Conservation (phyloP, 1,140 invertebrate species). For the Drosophila albomicans region DNA sequence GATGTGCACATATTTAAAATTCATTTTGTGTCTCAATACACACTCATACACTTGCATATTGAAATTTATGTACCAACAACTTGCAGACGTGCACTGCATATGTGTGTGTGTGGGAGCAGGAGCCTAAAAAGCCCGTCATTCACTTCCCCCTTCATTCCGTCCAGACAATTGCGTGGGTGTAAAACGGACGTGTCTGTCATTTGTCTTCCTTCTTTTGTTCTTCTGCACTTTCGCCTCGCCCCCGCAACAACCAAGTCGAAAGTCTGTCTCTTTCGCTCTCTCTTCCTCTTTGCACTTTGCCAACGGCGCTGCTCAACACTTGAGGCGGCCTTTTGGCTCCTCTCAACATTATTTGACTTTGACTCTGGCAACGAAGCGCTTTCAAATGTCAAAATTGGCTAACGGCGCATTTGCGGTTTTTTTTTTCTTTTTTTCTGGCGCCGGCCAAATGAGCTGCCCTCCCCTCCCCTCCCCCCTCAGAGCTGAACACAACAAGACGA, state of each 20-base stretch:
- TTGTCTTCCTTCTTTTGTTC: constrained; percentile 68
- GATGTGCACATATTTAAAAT: constrained; percentile 60
- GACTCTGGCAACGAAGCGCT: constrained; percentile 17
- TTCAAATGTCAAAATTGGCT: constrained; percentile 63
- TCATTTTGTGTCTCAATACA: constrained; percentile 55
- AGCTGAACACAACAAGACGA: constrained; percentile 9
- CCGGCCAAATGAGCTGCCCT: constrained; percentile 45
- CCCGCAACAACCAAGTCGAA: background rate
- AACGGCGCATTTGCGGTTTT: constrained; percentile 49
- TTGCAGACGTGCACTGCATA: constrained; percentile 42
- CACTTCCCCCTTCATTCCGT: background rate
- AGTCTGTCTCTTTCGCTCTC: background rate
- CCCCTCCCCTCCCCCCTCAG: constrained; percentile 17
- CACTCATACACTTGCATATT: constrained; percentile 15
- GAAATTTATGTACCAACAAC: constrained; percentile 42
- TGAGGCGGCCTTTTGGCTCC: constrained; percentile 26
- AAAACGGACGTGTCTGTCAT: constrained; percentile 76
- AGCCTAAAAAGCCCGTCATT: constrained; percentile 27
- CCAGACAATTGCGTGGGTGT: constrained; percentile 50
- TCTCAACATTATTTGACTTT: constrained; percentile 5
- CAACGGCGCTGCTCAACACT: constrained; percentile 11
- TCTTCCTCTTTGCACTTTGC: constrained; percentile 1
- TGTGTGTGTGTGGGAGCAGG: constrained; percentile 27
- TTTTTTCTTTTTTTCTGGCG: constrained; percentile 42
- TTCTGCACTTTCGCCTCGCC: constrained; percentile 39